These are phyloP conservation scores for Microplitis manilae DNA, from an alignment of 2,888 invertebrate genomes.

Conservation along the genomic window DNA sequence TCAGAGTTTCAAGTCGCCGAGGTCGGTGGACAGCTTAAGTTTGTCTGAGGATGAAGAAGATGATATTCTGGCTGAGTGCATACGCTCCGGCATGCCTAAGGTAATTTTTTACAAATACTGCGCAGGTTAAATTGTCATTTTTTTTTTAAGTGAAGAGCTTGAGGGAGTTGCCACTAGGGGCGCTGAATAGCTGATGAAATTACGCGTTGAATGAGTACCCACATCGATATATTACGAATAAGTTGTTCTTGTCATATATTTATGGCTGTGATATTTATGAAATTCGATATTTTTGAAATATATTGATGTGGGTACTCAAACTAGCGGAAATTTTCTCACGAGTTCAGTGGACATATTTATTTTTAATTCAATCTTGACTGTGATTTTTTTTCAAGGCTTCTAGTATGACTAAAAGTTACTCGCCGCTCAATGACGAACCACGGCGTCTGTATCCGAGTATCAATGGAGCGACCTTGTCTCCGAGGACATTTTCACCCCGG, in stretches of 20 bases:
- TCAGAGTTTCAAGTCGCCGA: conserved; percentile 33
- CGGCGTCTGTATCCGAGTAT: neutral
- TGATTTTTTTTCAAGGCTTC: no score
- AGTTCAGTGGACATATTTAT: no score
- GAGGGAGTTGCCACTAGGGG: neutral
- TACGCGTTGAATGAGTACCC: no score
- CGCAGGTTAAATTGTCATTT: neutral
- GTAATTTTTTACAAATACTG: conserved; percentile 58
- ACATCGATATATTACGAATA: no score
- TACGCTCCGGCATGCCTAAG: conserved; percentile 79
- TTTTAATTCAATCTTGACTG: no score
- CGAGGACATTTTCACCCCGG: conserved; percentile 26
- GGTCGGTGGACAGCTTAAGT: conserved; percentile 77
- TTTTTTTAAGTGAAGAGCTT: neutral
- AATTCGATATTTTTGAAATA: neutral
- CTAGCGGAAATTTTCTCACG: neutral
- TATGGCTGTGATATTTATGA: neutral
- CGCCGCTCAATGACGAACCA: neutral
- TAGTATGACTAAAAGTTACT: no score
- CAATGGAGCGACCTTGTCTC: neutral
- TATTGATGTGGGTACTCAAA: neutral
- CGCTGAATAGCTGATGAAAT: no score
- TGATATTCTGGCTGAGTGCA: conserved; percentile 79
- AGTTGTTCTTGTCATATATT: no score
- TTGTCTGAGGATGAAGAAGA: conserved; percentile 74